Percentiles rank a stretch among this genome's conserved stretches.
Conservation (phyloP, 2,797 vertebrate species). For the Oryzias sinensis region DNA sequence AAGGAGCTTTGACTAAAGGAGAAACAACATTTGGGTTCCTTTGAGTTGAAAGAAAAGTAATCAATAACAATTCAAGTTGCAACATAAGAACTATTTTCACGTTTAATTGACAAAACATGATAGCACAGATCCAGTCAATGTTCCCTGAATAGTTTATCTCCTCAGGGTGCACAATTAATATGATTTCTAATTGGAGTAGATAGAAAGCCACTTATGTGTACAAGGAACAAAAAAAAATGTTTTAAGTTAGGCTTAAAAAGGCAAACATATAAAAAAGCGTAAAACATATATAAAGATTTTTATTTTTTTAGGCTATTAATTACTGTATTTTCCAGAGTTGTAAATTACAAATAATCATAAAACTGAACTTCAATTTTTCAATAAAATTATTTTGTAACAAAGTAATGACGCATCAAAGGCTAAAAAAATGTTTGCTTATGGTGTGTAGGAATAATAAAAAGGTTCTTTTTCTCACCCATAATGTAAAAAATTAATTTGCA, state of each 20-base stretch:
- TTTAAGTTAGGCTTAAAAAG: constrained; percentile 26
- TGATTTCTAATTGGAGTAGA: constrained; percentile 46
- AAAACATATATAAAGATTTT: too few relatives aligned
- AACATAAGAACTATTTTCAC: constrained; percentile 47
- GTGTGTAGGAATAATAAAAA: too few relatives aligned
- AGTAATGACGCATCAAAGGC: too few relatives aligned
- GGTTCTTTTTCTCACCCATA: too few relatives aligned
- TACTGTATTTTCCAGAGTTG: too few relatives aligned
- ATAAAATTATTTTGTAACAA: too few relatives aligned
- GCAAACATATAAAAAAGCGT: not conserved
- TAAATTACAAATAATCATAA: too few relatives aligned
- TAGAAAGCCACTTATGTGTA: constrained; percentile 23
- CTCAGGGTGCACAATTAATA: constrained; percentile 45
- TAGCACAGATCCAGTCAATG: constrained; percentile 33
- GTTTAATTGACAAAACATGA: constrained; percentile 54
- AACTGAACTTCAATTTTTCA: too few relatives aligned
- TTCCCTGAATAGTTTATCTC: constrained; percentile 34
- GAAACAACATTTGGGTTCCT: constrained; percentile 37
- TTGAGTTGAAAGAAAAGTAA: constrained; percentile 33
- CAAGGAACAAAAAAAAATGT: constrained; percentile 34
- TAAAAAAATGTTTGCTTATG: too few relatives aligned
- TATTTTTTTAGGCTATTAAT: too few relatives aligned
- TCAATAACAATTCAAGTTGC: constrained; percentile 51
- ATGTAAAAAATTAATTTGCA: too few relatives aligned
- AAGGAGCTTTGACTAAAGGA: constrained; percentile 22